phyloP scores from a whole-genome alignment of 2,797 vertebrate genomes.

The Hippocampus kuda region DNA sequence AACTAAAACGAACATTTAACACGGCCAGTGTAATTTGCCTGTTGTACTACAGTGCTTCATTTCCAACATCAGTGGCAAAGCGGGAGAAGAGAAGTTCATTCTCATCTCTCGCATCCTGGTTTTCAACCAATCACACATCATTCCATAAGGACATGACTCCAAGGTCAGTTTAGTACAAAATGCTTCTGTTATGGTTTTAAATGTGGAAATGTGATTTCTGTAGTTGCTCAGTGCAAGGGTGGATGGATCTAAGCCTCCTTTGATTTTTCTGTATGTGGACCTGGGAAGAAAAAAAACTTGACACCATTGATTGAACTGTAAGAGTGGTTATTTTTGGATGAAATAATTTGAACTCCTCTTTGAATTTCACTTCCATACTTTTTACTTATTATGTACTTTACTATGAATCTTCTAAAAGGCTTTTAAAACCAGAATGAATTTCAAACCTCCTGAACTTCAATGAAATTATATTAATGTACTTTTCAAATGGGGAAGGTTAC shows the following conservation, averaged over 20 bases:
- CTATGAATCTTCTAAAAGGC: no score
- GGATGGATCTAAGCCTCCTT: background rate
- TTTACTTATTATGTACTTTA: no score
- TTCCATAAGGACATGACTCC: background rate
- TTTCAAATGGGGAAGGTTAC: no score
- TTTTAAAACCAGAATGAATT: no score
- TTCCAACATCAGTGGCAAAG: background rate
- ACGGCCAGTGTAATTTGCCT: background rate
- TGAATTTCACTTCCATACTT: no score
- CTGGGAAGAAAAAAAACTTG: background rate
- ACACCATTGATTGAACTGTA: background rate
- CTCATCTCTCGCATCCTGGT: background rate
- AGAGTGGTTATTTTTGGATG: background rate
- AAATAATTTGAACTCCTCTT: no score
- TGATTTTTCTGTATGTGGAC: background rate
- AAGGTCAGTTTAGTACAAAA: background rate
- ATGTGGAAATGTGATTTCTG: background rate
- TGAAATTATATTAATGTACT: no score
- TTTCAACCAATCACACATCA: background rate
- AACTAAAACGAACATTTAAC: background rate
- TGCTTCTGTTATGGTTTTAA: background rate
- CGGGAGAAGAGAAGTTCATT: background rate
- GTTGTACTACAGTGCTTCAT: background rate
- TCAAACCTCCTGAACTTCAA: no score
- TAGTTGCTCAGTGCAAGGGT: background rate